phyloP scores from a whole-genome alignment of 2,113 vertebrate genomes.

The Marcusenius ussheri region DNA sequence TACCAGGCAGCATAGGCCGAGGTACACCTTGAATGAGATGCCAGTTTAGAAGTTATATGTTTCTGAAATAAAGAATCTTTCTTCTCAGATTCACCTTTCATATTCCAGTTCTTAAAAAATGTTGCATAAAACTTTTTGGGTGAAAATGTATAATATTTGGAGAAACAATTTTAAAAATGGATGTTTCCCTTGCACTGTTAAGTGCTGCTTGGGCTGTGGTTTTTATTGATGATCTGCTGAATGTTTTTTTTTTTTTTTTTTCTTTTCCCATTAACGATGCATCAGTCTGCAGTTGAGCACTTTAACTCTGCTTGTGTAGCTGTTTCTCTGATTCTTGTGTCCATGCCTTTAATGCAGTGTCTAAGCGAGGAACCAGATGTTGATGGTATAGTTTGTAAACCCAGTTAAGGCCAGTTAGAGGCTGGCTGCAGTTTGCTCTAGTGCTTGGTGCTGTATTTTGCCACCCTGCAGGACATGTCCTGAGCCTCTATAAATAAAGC shows the following conservation, averaged over 20 bases:
- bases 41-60: background rate
- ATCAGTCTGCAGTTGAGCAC: background rate
- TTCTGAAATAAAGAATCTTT: background rate
- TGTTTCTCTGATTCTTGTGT: background rate
- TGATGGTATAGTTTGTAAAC: background rate
- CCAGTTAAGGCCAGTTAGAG: background rate
- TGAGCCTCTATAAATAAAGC: background rate
- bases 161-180: background rate
- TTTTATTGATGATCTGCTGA: background rate
- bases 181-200: background rate
- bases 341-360: background rate
- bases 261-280: background rate
- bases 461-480: background rate
- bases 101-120: background rate
- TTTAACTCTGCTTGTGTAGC: background rate
- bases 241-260: background rate
- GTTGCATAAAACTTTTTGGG: background rate
- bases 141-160: background rate
- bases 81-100: background rate
- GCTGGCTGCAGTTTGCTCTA: background rate
- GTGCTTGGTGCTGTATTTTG: background rate
- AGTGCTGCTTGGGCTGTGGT: background rate
- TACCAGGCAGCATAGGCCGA: background rate
- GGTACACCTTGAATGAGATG: background rate
- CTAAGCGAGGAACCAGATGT: background rate